Evolutionary conservation across 1,140 invertebrate species (phyloP).

Genomic region (Drosophila jambulina): DNA sequence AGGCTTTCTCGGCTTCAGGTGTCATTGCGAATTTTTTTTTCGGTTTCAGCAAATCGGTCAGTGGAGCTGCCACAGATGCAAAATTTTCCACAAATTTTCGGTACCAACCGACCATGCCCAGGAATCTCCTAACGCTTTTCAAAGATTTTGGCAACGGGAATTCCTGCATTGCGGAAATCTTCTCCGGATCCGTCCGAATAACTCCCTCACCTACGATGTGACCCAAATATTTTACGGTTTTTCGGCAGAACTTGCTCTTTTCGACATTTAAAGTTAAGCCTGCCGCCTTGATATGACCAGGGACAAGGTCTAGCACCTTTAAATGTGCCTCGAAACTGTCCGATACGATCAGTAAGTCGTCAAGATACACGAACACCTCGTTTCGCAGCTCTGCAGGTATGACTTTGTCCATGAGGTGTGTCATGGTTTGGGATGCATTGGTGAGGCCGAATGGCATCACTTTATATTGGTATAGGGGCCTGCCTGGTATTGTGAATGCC

Average conservation of each 20-base stretch:
- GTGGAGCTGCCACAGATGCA: neutral
- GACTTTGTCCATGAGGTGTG: too few relatives aligned
- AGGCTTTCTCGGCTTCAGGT: neutral
- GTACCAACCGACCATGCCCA: neutral
- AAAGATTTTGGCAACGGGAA: neutral
- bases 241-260: neutral
- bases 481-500: neutral
- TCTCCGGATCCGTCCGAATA: neutral
- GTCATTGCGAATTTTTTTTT: neutral
- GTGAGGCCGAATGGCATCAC: too few relatives aligned
- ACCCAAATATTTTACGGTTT: neutral
- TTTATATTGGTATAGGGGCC: neutral
- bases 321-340: neutral
- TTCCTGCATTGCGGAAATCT: neutral
- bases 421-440: too few relatives aligned
- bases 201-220: neutral
- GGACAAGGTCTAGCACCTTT: neutral
- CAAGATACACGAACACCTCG: neutral
- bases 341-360: slow-evolving; percentile 8
- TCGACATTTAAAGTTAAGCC: neutral
- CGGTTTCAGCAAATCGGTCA: neutral
- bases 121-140: neutral
- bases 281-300: neutral
- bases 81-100: neutral
- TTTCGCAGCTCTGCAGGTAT: neutral